Percentiles rank a stretch among this genome's conserved stretches.
Conservation (phyloP, 2,888 invertebrate species). For the Cosmia pyralina region DNA sequence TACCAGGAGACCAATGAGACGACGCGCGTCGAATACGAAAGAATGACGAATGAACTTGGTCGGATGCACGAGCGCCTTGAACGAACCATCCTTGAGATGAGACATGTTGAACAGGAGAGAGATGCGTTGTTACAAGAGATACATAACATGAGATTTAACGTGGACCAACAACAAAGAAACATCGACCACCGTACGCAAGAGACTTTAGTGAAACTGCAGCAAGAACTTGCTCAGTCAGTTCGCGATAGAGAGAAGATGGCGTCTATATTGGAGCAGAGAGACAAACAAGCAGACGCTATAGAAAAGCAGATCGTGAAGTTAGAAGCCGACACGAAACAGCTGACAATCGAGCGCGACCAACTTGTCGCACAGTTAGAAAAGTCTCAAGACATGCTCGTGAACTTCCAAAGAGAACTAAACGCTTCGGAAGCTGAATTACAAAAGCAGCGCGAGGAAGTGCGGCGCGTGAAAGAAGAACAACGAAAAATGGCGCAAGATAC, state of each 20-base stretch:
- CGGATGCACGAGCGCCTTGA: conserved; percentile 95
- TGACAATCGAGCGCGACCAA: conserved; percentile 96
- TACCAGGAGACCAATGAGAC: conserved; percentile 95
- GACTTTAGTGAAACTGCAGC: conserved; percentile 93
- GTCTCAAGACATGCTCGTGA: conserved; percentile 97
- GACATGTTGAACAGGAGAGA: conserved; percentile 93
- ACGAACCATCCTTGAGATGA: conserved; percentile 92
- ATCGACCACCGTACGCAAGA: conserved; percentile 93
- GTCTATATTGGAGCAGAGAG: conserved; percentile 94
- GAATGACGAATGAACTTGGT: conserved; percentile 95
- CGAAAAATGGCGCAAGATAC: conserved; percentile 93
- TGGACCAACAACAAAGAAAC: conserved; percentile 92
- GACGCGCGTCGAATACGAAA: conserved; percentile 95
- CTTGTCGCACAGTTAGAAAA: conserved; percentile 97
- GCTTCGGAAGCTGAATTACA: conserved; percentile 95
- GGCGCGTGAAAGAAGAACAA: conserved; percentile 93
- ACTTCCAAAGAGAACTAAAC: conserved; percentile 97
- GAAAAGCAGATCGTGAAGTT: conserved; percentile 96
- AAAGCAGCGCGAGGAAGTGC: conserved; percentile 94
- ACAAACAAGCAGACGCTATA: conserved; percentile 94
- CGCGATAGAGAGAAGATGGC: conserved; percentile 95
- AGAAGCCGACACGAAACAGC: conserved; percentile 95
- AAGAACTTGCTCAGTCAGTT: conserved; percentile 93
- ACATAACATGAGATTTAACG: conserved; percentile 91
- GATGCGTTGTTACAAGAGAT: conserved; percentile 93